phyloP scores from a whole-genome alignment of 1,140 invertebrate species.

The Drosophila sproati region DNA sequence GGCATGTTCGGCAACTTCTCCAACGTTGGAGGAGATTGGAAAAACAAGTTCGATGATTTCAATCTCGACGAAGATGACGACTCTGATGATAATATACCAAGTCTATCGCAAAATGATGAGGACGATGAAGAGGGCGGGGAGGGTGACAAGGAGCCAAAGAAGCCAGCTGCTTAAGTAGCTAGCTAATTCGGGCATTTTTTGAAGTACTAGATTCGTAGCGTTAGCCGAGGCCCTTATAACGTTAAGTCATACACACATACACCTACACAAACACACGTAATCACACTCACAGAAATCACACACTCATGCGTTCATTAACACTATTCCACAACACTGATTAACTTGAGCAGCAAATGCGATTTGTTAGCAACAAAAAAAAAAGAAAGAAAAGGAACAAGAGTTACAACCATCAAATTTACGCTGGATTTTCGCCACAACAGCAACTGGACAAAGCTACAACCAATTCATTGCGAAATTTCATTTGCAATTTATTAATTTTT shows the following conservation, averaged over 20 bases:
- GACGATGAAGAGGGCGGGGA: constrained; percentile 71
- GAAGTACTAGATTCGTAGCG: constrained; percentile 65
- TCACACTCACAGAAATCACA: constrained; percentile 32
- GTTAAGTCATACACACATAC: constrained; percentile 63
- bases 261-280: constrained; percentile 10
- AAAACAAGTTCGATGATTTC: constrained; percentile 78
- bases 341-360: constrained; percentile 56
- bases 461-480: constrained; percentile 72
- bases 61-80: constrained; percentile 77
- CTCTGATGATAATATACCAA: constrained; percentile 80
- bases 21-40: constrained; percentile 64
- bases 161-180: constrained; percentile 57
- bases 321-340: constrained; percentile 63
- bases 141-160: constrained; percentile 65
- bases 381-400: constrained; percentile 56
- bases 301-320: constrained; percentile 59
- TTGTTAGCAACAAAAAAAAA: constrained; percentile 51
- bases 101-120: constrained; percentile 79
- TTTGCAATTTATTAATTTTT: constrained; percentile 79
- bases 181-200: constrained; percentile 55
- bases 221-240: constrained; percentile 66
- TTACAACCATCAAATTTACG: constrained; percentile 63
- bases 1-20: constrained; percentile 64
- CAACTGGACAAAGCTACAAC: constrained; percentile 71
- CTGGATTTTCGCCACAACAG: constrained; percentile 55